phyloP scores from a whole-genome alignment of 2,113 vertebrate species.

The Hyperopisus bebe region DNA sequence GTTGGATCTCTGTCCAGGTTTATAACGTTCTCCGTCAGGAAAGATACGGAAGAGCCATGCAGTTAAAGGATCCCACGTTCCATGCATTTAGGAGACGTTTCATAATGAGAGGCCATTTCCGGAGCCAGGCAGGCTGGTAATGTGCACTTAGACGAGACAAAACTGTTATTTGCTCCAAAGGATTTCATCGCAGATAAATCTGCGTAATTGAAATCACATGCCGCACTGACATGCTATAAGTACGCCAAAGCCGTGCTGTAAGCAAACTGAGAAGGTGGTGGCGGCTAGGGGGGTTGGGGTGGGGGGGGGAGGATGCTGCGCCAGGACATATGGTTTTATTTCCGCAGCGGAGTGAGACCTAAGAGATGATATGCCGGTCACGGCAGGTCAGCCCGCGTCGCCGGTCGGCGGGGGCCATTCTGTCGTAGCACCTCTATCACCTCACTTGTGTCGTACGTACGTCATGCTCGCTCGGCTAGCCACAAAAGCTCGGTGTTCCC shows the following conservation, averaged over 20 bases:
- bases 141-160: slow-evolving; percentile 13
- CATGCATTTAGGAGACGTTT: not conserved
- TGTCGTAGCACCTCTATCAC: not conserved
- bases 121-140: slow-evolving; percentile 7
- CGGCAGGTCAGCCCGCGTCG: not conserved
- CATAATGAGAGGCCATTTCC: slow-evolving; percentile 11
- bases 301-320: not conserved
- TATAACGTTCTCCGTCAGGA: not conserved
- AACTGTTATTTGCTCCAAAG: slow-evolving; percentile 10
- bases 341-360: slow-evolving; percentile 1
- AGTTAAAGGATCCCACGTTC: not conserved
- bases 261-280: not conserved
- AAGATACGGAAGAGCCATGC: not conserved
- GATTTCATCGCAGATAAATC: not conserved
- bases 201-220: not conserved
- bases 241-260: not conserved
- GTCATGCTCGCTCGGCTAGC: not conserved
- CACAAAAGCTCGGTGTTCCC: not conserved
- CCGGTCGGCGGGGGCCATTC: not conserved
- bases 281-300: not conserved
- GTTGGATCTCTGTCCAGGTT: not conserved
- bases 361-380: not conserved
- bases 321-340: slow-evolving; percentile 5
- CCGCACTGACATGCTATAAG: slow-evolving; percentile 1
- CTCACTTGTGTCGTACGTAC: not conserved